phyloP scores from a whole-genome alignment of 2,888 invertebrate genomes.

The Amiota minor region DNA sequence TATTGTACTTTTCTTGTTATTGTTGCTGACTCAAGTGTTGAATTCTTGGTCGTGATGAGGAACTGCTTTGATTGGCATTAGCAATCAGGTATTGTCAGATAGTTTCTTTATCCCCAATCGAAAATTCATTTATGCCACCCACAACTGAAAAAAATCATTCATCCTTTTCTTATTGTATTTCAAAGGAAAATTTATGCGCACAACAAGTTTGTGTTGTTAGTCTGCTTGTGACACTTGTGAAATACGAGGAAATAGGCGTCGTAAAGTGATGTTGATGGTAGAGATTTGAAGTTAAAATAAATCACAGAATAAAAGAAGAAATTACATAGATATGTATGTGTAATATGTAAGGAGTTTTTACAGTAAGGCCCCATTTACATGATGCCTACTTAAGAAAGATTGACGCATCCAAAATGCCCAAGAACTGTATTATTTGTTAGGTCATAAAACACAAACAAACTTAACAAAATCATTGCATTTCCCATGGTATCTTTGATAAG shows the following conservation, averaged over 20 bases:
- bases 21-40: neutral
- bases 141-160: constrained; percentile 3
- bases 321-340: neutral
- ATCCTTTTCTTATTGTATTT: neutral
- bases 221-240: constrained; percentile 25
- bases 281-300: constrained; percentile 1
- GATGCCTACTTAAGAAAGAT: neutral
- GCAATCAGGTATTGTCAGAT: constrained; percentile 5
- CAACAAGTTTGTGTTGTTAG: neutral
- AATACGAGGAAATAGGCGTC: neutral
- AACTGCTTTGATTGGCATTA: constrained; percentile 26
- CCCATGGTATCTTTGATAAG: neutral
- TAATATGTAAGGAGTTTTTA: neutral
- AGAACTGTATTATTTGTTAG: too few species aligned
- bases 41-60: constrained; percentile 31
- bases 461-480: neutral
- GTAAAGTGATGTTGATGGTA: neutral
- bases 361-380: neutral
- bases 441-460: neutral
- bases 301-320: neutral
- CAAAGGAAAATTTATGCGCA: constrained; percentile 31
- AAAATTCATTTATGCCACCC: constrained; percentile 34
- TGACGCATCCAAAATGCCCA: neutral
- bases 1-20: constrained; percentile 10
- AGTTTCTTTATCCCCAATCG: constrained; percentile 21